Evolutionary conservation across 2,797 vertebrate species (phyloP), one percentile per base, ranked within the genome.

Genomic region (Linurgus olivaceus): DNA sequence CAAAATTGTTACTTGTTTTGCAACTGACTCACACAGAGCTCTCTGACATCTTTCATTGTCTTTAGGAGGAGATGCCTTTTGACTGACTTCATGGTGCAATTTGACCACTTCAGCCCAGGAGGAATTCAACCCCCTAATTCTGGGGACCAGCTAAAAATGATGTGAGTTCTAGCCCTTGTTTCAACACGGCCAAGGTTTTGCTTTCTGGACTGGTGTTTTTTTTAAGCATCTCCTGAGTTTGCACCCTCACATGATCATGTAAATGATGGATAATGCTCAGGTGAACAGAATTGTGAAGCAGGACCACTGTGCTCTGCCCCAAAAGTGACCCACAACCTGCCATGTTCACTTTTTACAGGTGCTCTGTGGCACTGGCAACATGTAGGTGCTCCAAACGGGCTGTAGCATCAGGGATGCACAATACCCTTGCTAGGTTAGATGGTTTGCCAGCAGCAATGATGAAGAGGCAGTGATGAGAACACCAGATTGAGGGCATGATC

Each of bases 1-100:
- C 38, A 55, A 65, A 89, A 89, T 29, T 47, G 23, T 77, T 55
- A 51, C 58, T 88, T 88, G 38, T 68, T 92, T 86, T 62, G 83
- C 0, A 0, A 35, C 26, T 75, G 65, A 75, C 54, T 78, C 45
- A 54, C 47, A 76, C 1, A 28, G 28, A 89, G 31, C 25, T 42
- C 50, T 66, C 37, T 44, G 58, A 82, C 44, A 77, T 40, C 71
- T 80, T 54, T 44, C 5, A 23, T 37, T 72, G 87, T 67, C 47
- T 55, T 77, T 18, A 81, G 40, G n/a, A 92, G 51, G 6, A 88
- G 44, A 40, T 62, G 31, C 19, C 40, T 65, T 88, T n/a, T 66
- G 68, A 71, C 42, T 45, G 63, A 75, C 44, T 72, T 42, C n/a
- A 55, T 0, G 1, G 52, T 33, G 62, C 42, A 74, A 37, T 91